Evolutionary conservation across 2,888 invertebrate genomes (phyloP).

Genomic region (Hydrotaea diabolus): DNA sequence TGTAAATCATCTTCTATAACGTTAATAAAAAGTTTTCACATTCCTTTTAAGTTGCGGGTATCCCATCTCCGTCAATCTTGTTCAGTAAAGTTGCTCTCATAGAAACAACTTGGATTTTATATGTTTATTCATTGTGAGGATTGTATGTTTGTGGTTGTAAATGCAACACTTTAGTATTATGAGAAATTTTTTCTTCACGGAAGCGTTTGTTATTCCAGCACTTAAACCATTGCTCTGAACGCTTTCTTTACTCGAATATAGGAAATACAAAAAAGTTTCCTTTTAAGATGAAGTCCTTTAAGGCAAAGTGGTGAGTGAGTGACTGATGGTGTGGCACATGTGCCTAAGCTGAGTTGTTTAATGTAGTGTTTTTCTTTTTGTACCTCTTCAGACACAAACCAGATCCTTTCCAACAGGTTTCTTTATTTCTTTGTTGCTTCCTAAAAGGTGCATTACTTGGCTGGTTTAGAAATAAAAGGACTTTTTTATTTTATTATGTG

Average conservation of each 20-base stretch:
- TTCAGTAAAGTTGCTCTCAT: too few relatives aligned
- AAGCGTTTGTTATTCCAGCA: not conserved
- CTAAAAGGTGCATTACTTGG: not conserved
- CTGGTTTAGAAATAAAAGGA: not conserved
- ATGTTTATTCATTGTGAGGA: too few relatives aligned
- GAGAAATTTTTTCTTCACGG: not conserved
- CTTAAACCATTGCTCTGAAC: not conserved
- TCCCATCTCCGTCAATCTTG: too few relatives aligned
- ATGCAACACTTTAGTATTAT: not conserved
- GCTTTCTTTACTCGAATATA: too few relatives aligned
- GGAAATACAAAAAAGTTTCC: not conserved
- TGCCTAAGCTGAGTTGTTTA: not conserved
- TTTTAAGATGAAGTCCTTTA: conserved; percentile 1
- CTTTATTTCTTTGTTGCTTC: not conserved
- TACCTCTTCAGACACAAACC: conserved; percentile 15
- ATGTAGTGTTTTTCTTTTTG: not conserved
- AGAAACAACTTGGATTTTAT: too few relatives aligned
- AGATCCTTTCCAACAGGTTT: conserved; percentile 1
- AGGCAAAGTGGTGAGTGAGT: not conserved
- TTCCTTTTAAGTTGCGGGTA: too few relatives aligned
- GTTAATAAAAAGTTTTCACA: too few relatives aligned
- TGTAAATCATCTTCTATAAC: too few relatives aligned
- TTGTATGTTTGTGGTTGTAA: too few relatives aligned
- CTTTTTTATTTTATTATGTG: not conserved
- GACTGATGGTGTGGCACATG: not conserved